Percentiles rank a stretch among this genome's conserved stretches.
Evolutionary conservation across 2,113 vertebrate genomes (phyloP).

Genomic region (Chionodraco myersi): DNA sequence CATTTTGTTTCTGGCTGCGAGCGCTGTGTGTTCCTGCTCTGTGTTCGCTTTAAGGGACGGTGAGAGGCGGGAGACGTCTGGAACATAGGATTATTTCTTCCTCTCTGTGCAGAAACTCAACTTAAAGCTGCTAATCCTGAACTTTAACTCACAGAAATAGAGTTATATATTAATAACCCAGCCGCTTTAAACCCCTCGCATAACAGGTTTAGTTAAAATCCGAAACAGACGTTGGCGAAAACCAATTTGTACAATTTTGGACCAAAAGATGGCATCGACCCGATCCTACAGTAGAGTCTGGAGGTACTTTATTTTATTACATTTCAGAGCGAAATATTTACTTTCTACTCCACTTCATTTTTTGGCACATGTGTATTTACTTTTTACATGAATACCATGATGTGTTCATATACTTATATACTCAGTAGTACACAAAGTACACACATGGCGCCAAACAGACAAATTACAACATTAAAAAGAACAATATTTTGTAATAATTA

Average conservation of each 20-base stretch:
- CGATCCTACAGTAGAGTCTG: constrained; percentile 35
- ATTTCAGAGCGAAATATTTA: no score
- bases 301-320: no score
- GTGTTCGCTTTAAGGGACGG: constrained; percentile 57
- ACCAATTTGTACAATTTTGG: constrained; percentile 54
- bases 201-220: constrained; percentile 62
- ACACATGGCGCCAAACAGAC: no score
- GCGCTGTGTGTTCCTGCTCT: constrained; percentile 72
- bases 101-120: constrained; percentile 35
- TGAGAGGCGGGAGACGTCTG: constrained; percentile 63
- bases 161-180: constrained; percentile 54
- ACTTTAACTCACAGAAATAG: constrained; percentile 3
- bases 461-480: no score
- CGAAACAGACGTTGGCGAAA: constrained; percentile 43
- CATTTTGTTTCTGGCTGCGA: constrained; percentile 55
- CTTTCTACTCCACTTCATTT: no score
- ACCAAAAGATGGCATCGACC: constrained; percentile 30
- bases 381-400: no score
- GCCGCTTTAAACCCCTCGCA: constrained; percentile 31
- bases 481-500: no score
- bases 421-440: no score
- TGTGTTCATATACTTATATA: no score
- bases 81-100: constrained; percentile 70
- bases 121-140: constrained; percentile 22
- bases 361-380: no score